Conservation (phyloP, 2,888 invertebrate species). For the Aethes cnicana region DNA sequence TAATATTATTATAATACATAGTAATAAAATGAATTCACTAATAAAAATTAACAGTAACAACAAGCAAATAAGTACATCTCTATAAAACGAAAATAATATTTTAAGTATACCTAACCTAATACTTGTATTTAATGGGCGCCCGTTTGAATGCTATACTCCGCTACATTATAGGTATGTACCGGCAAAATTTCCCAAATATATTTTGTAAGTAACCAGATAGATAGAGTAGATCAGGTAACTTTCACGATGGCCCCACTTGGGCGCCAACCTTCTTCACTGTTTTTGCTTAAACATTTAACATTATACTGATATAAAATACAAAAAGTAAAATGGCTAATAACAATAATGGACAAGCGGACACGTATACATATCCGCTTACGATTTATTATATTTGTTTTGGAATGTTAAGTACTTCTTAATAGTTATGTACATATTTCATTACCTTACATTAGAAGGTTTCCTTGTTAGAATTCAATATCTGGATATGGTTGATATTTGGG, state of each 20-base stretch:
- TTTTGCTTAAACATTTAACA: background rate
- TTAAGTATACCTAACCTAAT: too few species aligned
- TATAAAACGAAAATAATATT: background rate
- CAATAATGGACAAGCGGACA: constrained; percentile 24
- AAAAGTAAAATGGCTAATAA: constrained; percentile 4
- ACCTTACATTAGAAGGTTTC: too few species aligned
- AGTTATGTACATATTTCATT: background rate
- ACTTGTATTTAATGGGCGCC: background rate
- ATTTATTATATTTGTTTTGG: too few species aligned
- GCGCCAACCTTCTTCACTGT: constrained; percentile 6
- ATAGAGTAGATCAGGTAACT: too few species aligned
- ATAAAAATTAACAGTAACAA: constrained; percentile 12
- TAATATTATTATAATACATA: constrained; percentile 9
- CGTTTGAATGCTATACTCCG: background rate
- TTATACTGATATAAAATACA: background rate
- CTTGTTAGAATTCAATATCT: too few species aligned
- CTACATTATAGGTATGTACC: background rate
- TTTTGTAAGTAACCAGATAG: constrained; percentile 11
- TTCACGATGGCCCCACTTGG: constrained; percentile 13
- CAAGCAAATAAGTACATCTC: background rate
- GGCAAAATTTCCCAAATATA: background rate
- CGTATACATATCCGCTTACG: background rate
- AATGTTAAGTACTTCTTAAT: background rate
- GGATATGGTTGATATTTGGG: too few species aligned
- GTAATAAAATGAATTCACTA: constrained; percentile 1